Evolutionary conservation across 2,888 invertebrate species (phyloP), one percentile per base, ranked within the genome.

Genomic region (Drosophila hamatofila): DNA sequence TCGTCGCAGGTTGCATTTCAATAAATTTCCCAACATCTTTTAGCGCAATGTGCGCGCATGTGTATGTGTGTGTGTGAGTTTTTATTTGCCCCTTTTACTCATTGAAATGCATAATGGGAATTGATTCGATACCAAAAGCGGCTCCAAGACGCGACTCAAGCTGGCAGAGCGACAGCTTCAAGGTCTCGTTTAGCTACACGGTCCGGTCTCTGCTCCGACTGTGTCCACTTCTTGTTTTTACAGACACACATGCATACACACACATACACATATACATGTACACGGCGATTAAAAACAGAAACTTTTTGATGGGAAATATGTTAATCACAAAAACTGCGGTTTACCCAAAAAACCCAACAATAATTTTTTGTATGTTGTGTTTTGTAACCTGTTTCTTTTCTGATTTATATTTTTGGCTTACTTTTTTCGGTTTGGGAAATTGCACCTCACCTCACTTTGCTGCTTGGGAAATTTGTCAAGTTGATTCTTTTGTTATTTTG

Each of bases 401-500:
- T 86, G 86, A 77, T 90, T 90, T 86, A 84, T 90, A 80, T 87
- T 83, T 90, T 90, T 86, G 88, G 88, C 77, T 88, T 89, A 89
- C 88, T 78, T 83, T 80, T 46, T 74, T 60, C 14, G 18, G 39
- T 41, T 66, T 79, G 75, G 68, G 70, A 81, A 78, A 75, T 79
- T 79, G 80, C 78, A 81, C 61, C 55, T 39, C 30, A 63, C 60
- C 52, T 42, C 55, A 51, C 46, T 23, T n/a, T 51, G 48, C 25
- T 68, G 67, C 64, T 77, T 80, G 78, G 81, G 81, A 77, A 80
- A 72, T 63, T 70, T 30, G 52, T 60, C 49, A 68, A 44, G 42
- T 63, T 52, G 44, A 67, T 68, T 72, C 72, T 75, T 57, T 65
- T 79, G 79, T 71, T 80, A 21, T 66, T 39, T 46, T 46, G 16